Conservation (phyloP, 2,888 invertebrate genomes). For the Apamea monoglypha region DNA sequence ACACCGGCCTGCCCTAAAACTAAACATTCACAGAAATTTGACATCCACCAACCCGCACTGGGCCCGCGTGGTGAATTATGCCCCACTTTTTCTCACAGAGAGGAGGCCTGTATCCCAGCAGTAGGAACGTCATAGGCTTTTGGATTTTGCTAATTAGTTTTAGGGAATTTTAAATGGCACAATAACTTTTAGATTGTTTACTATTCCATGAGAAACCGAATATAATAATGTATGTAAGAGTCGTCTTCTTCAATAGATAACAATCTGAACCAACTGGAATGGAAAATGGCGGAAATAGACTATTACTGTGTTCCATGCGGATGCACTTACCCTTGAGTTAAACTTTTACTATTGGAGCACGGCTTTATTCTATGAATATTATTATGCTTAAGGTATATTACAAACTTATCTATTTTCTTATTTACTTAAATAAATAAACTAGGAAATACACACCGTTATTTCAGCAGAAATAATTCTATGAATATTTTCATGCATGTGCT, state of each 20-base stretch:
- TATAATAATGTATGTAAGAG: conserved; percentile 22
- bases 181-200: conserved; percentile 3
- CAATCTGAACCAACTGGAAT: conserved; percentile 37
- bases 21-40: background rate
- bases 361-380: conserved; percentile 31
- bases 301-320: conserved; percentile 51
- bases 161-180: background rate
- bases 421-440: background rate
- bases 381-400: conserved; percentile 3
- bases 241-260: conserved; percentile 35
- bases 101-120: background rate
- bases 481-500: background rate
- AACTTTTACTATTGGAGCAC: conserved; percentile 22
- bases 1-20: background rate
- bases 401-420: background rate
- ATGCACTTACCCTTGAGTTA: conserved; percentile 43
- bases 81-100: background rate
- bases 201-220: conserved; percentile 8
- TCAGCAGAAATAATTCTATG: background rate
- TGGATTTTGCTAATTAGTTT: background rate
- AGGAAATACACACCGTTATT: background rate
- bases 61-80: background rate
- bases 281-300: conserved; percentile 60
- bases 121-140: too few species aligned
- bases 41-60: background rate